A percentile compares a stretch with the other conserved stretches of the same genome.
These are phyloP conservation scores for Eueremaeus valkanovi DNA, from an alignment of 2,888 invertebrate species.

Conservation along the genomic window DNA sequence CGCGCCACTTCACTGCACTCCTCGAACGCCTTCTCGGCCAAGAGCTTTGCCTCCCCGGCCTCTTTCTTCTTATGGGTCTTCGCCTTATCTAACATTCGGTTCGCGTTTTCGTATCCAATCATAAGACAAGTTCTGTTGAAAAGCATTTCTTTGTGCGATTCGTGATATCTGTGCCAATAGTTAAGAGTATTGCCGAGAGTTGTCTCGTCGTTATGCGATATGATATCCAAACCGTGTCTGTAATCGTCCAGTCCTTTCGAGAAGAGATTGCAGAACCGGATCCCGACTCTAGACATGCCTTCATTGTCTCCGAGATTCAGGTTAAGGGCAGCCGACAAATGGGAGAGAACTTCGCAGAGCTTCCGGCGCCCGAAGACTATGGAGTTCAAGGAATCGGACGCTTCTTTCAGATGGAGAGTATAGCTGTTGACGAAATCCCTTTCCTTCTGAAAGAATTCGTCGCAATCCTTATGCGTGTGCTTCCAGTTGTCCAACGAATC, in stretches of 20 bases:
- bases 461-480: slow-evolving; percentile 51
- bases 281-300: background rate
- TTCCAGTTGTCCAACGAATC: slow-evolving; percentile 52
- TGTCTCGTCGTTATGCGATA: slow-evolving; percentile 52
- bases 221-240: slow-evolving; percentile 51
- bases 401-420: slow-evolving; percentile 50
- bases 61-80: slow-evolving; percentile 52
- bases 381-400: slow-evolving; percentile 52
- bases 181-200: slow-evolving; percentile 52
- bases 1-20: slow-evolving; percentile 54
- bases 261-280: slow-evolving; percentile 48
- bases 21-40: slow-evolving; percentile 54
- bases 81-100: slow-evolving; percentile 53
- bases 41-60: slow-evolving; percentile 53
- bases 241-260: slow-evolving; percentile 50
- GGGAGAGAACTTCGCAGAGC: slow-evolving; percentile 48
- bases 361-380: slow-evolving; percentile 52
- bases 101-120: slow-evolving; percentile 54
- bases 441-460: slow-evolving; percentile 54
- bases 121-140: slow-evolving; percentile 53
- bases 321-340: slow-evolving; percentile 49
- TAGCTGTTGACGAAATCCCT: slow-evolving; percentile 52
- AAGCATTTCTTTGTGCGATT: slow-evolving; percentile 53
- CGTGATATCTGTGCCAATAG: slow-evolving; percentile 51
- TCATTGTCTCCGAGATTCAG: slow-evolving; percentile 44